Evolutionary conservation across 2,888 invertebrate genomes (phyloP), one percentile per base, ranked within the genome.

Genomic region (Xanthia togata): DNA sequence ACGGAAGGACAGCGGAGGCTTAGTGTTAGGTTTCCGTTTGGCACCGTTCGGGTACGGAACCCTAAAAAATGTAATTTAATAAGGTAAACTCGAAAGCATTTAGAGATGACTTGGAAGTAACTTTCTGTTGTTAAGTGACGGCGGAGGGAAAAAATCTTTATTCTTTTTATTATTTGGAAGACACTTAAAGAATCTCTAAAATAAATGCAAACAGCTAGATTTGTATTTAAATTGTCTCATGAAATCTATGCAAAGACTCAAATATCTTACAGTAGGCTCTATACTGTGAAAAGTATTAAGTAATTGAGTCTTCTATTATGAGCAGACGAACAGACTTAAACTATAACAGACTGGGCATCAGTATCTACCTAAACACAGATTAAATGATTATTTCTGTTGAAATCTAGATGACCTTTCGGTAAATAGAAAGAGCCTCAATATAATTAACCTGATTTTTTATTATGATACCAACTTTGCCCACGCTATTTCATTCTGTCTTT

Each of bases 21-120:
- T 44, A 44, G 4, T 47, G 17, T 14, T 47, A 47, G 47, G 47
- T 14, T 4, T 12, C 47, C 47, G 14, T 17, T 47, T 47, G 14
- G 14, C 14, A 14, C 47, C 47, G 1, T 47, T 47, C 47, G 47
- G 17, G 17, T 14, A 17, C 47, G 14, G 17, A 47, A 17, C 47
- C 44, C 47, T 17, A 65, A 64, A 70, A 82, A 77, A 78, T 26
- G 23, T 73, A 78, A 79, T 74, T 78, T 69, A 78, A 85, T 78
- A 85, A 87, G 60, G 73, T 76, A 79, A 76, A 73, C 79, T 70
- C 60, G 57, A 55, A 64, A 64, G 47, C 71, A 73, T 87, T 87
- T 73, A 71, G 74, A 79, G 31, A 38, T 67, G 70, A 57, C 59
- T 76, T 53, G 17, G 35, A 71, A 84, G 31, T 71, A 38, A 50